A percentile compares a stretch with the other conserved stretches of the same genome.
Evolutionary conservation across 30 jellyfish, hydroid and myxozoan genomes (phyloP).

Genomic region (Cassiopea xamachana): DNA sequence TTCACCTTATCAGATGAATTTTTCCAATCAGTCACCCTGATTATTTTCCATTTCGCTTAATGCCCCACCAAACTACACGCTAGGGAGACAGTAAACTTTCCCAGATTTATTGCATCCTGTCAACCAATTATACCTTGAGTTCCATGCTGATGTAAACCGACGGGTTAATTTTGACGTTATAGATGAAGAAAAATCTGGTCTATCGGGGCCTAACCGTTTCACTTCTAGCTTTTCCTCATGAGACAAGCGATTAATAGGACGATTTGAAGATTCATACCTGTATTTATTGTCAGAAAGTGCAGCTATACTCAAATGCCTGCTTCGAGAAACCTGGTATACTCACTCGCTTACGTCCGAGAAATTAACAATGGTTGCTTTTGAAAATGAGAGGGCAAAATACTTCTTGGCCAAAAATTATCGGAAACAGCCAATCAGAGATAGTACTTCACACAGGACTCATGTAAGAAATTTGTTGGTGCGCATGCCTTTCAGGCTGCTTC

Average conservation of each 20-base stretch:
- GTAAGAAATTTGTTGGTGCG: background rate
- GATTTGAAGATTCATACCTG: constrained; percentile 20
- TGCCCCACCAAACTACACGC: constrained; percentile 43
- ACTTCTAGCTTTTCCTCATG: constrained; percentile 40
- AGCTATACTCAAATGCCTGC: background rate
- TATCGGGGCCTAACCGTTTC: constrained; percentile 48
- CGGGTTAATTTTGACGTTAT: background rate
- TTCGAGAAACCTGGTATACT: background rate
- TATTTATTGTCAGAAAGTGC: constrained; percentile 5
- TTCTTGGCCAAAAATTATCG: constrained; percentile 9
- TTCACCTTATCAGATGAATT: constrained; percentile 56
- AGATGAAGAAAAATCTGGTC: constrained; percentile 37
- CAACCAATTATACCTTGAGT: constrained; percentile 43
- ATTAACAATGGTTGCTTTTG: constrained; percentile 17
- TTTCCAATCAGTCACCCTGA: constrained; percentile 42
- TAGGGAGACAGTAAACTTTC: constrained; percentile 54
- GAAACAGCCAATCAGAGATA: constrained; percentile 43
- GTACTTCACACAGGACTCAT: background rate
- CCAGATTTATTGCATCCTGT: constrained; percentile 50
- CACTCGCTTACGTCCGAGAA: background rate
- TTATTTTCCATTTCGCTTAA: constrained; percentile 34
- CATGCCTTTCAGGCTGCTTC: background rate
- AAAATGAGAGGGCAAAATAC: background rate
- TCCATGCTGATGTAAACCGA: constrained; percentile 38
- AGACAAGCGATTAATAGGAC: constrained; percentile 15